Conservation (phyloP, 2,113 vertebrate species). For the Alces alces region DNA sequence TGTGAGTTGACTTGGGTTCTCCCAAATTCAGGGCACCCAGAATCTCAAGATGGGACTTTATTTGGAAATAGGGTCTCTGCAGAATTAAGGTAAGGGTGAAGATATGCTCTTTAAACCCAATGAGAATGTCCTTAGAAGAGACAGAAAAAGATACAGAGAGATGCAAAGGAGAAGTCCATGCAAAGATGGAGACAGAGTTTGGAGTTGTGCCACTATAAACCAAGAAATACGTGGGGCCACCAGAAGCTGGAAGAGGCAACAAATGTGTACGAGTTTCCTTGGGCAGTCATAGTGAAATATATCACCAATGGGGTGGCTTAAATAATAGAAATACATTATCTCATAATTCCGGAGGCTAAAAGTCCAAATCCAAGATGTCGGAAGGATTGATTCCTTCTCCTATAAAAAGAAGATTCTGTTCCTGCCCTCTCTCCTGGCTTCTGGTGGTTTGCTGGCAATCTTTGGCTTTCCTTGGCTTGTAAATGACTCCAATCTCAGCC, state of each 20-base stretch:
- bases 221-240: fast-evolving
- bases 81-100: background rate
- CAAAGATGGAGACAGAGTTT: background rate
- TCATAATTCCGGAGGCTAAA: background rate
- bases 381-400: background rate
- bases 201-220: background rate
- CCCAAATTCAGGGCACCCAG: background rate
- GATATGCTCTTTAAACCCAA: background rate
- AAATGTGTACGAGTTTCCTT: background rate
- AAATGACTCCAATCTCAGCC: background rate
- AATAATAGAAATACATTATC: background rate
- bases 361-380: background rate
- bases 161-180: too few relatives aligned
- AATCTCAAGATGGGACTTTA: background rate
- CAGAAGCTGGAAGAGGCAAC: background rate
- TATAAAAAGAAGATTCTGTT: background rate
- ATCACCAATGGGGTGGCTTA: background rate
- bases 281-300: background rate
- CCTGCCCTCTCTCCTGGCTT: background rate
- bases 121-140: background rate
- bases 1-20: fast-evolving
- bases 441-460: background rate
- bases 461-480: background rate
- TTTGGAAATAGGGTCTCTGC: background rate
- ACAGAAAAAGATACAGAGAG: background rate